Conservation (phyloP, 1,140 invertebrate species). For the Gryon sp. region DNA sequence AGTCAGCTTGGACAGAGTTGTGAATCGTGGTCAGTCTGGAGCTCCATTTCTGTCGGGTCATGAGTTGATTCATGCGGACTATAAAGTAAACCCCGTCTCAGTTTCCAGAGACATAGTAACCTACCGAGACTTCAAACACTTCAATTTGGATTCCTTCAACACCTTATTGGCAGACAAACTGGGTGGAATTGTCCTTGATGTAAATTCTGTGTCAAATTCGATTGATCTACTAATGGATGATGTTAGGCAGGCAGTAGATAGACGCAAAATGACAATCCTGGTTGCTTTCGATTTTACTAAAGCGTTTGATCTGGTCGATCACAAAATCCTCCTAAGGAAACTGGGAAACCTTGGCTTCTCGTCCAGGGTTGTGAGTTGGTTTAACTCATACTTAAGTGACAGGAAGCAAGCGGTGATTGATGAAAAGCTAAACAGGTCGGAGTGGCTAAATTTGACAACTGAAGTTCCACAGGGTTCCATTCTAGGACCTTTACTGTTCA, state of each 20-base stretch:
- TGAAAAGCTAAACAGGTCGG: not conserved
- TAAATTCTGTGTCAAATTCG: too few relatives aligned
- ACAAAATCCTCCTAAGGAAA: not conserved
- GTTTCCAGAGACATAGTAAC: not conserved
- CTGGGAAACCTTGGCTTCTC: not conserved
- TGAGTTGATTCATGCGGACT: not conserved
- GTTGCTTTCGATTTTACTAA: not conserved
- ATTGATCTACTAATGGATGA: constrained; percentile 1
- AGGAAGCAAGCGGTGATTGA: not conserved
- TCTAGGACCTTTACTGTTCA: not conserved
- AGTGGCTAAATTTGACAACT: not conserved
- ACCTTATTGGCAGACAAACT: too few relatives aligned
- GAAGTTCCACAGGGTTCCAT: not conserved
- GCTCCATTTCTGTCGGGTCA: constrained; percentile 10
- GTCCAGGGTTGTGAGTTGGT: not conserved
- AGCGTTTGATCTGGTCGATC: not conserved
- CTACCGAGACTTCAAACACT: not conserved
- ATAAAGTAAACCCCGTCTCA: too few relatives aligned
- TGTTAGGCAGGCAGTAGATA: not conserved
- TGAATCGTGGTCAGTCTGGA: not conserved
- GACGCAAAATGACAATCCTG: too few relatives aligned
- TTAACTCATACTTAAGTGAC: not conserved
- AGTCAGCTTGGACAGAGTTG: not conserved
- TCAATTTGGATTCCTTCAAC: too few relatives aligned
- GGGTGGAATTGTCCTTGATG: too few relatives aligned